Percentiles rank a stretch among this genome's conserved stretches.
Evolutionary conservation across 2,888 invertebrate genomes (phyloP).

Genomic region (Eupithecia centaureata): DNA sequence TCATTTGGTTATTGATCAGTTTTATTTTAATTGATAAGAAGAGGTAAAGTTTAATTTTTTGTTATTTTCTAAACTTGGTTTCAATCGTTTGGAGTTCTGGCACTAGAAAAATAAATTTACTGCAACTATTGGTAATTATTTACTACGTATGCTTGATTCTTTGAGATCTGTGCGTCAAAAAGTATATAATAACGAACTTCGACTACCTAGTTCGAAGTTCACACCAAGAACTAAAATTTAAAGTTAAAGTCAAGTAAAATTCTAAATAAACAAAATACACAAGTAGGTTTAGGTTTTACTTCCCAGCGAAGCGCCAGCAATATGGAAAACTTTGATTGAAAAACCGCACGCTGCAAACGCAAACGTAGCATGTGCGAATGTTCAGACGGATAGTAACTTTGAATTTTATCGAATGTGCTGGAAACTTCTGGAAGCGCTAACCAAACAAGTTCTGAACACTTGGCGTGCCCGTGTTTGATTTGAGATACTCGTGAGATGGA

Average conservation of each 20-base stretch:
- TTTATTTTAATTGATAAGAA: slow-evolving; percentile 47
- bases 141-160: background rate
- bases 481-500: slow-evolving; percentile 66
- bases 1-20: slow-evolving; percentile 59
- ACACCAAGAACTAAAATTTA: background rate
- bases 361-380: slow-evolving; percentile 69
- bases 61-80: background rate
- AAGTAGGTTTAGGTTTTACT: background rate
- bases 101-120: background rate
- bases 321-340: slow-evolving; percentile 79
- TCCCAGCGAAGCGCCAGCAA: slow-evolving; percentile 44
- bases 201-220: background rate
- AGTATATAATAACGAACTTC: background rate
- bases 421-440: slow-evolving; percentile 54
- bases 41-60: slow-evolving; percentile 10
- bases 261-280: background rate
- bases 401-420: slow-evolving; percentile 76
- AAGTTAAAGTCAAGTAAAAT: background rate
- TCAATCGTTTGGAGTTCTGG: background rate
- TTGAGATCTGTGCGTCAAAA: background rate
- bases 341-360: slow-evolving; percentile 68
- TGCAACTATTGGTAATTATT: background rate
- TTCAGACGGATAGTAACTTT: slow-evolving; percentile 58
- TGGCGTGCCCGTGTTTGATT: slow-evolving; percentile 66
- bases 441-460: slow-evolving; percentile 71